Percentiles rank a stretch among this genome's conserved stretches.
These are phyloP conservation scores for Nasonia giraulti DNA, from an alignment of 1,140 invertebrate species.

Conservation along the genomic window DNA sequence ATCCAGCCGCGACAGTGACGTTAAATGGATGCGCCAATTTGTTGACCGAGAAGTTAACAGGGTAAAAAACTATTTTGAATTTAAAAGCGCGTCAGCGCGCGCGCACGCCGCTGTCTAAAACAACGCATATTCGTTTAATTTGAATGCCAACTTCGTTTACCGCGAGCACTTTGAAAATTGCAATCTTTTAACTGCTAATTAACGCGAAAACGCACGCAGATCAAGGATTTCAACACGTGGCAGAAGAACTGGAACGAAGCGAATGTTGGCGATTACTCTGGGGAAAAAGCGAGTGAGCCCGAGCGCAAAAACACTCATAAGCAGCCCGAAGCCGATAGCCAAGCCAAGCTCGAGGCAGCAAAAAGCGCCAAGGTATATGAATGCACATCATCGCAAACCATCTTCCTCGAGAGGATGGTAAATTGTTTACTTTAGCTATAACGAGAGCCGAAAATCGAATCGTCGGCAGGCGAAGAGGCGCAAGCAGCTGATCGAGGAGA, in stretches of 20 bases:
- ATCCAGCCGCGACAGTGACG: slow-evolving; percentile 51
- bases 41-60: slow-evolving; percentile 62
- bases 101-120: no score
- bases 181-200: background rate
- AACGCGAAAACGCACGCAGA: slow-evolving; percentile 45
- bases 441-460: background rate
- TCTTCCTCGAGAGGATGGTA: no score
- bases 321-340: slow-evolving; percentile 46
- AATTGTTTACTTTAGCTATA: background rate
- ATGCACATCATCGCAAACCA: no score
- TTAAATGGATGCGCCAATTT: slow-evolving; percentile 64
- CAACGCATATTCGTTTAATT: background rate
- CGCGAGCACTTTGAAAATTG: background rate
- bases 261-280: slow-evolving; percentile 38
- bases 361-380: background rate
- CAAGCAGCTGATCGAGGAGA: slow-evolving; percentile 66
- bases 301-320: slow-evolving; percentile 50
- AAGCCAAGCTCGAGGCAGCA: slow-evolving; percentile 19
- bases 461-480: slow-evolving; percentile 51
- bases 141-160: slow-evolving; percentile 13
- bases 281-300: slow-evolving; percentile 50
- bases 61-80: slow-evolving; percentile 54
- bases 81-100: background rate
- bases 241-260: slow-evolving; percentile 54
- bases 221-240: slow-evolving; percentile 57